Evolutionary conservation across 2,113 vertebrate species (phyloP).

Genomic region (Loxodonta africana): DNA sequence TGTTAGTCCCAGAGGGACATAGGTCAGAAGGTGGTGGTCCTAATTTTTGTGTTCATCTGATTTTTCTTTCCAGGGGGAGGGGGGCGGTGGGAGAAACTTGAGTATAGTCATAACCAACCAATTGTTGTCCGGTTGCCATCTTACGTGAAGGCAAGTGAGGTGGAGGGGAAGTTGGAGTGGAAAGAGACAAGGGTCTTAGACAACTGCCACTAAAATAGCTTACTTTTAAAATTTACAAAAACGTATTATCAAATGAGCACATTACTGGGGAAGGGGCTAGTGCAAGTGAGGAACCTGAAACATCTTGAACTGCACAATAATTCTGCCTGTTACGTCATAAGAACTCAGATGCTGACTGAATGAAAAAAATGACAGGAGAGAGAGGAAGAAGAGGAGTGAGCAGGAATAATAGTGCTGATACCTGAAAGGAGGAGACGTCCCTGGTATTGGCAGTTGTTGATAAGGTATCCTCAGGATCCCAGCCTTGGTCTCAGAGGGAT

Average conservation of each 20-base stretch:
- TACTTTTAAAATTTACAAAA: not conserved
- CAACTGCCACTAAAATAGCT: not conserved
- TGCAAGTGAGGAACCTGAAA: not conserved
- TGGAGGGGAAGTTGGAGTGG: not conserved
- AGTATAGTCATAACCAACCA: not conserved
- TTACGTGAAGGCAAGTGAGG: not conserved
- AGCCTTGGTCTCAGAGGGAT: not conserved
- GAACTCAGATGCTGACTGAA: not conserved
- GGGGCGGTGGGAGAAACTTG: not conserved
- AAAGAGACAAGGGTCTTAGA: not conserved
- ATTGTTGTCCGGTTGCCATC: not conserved
- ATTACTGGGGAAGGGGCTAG: not conserved
- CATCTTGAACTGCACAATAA: not conserved
- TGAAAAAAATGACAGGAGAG: not conserved
- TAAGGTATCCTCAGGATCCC: not conserved
- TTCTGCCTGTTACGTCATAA: not conserved
- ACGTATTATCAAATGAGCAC: not conserved
- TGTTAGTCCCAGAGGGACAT: not conserved
- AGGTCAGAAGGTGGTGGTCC: not conserved
- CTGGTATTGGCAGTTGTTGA: rapidly evolving
- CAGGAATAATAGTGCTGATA: not conserved
- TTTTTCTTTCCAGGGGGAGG: too few species aligned
- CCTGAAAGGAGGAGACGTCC: not conserved
- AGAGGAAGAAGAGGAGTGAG: not conserved
- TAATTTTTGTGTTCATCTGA: not conserved